A percentile compares a stretch with the other conserved stretches of the same genome.
phyloP scores from a whole-genome alignment of 2,113 vertebrate species.

The Ictalurus punctatus region DNA sequence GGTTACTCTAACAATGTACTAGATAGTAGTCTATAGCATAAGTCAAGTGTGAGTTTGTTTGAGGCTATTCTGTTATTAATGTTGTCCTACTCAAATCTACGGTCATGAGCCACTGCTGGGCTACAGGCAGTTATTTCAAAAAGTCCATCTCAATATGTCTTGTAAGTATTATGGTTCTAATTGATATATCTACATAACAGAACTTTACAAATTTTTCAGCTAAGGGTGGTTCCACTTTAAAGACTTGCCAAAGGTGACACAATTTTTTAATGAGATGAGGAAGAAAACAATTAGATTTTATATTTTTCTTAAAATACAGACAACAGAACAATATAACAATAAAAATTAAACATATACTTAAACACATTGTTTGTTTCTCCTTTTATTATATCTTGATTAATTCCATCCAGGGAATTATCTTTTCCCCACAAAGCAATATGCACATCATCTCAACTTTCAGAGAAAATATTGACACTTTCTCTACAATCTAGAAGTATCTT shows the following conservation, averaged over 20 bases:
- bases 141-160: background rate
- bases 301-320: background rate
- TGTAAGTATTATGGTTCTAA: background rate
- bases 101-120: background rate
- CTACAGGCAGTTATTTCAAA: background rate
- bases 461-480: slow-evolving; percentile 6
- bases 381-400: slow-evolving; percentile 62
- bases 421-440: slow-evolving; percentile 12
- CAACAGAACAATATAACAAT: background rate
- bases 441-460: background rate
- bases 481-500: slow-evolving; percentile 26
- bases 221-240: background rate
- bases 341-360: background rate
- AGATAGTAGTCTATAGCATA: background rate
- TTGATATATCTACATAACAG: background rate
- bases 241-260: background rate
- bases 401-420: slow-evolving; percentile 21
- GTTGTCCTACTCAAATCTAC: background rate
- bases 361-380: slow-evolving; percentile 6
- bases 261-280: background rate
- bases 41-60: background rate
- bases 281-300: background rate
- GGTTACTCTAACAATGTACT: background rate
- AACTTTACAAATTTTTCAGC: background rate
- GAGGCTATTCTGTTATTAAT: background rate